These are phyloP conservation scores for Malurus leucopterus DNA, from an alignment of 2,797 vertebrate genomes.

Conservation along the genomic window DNA sequence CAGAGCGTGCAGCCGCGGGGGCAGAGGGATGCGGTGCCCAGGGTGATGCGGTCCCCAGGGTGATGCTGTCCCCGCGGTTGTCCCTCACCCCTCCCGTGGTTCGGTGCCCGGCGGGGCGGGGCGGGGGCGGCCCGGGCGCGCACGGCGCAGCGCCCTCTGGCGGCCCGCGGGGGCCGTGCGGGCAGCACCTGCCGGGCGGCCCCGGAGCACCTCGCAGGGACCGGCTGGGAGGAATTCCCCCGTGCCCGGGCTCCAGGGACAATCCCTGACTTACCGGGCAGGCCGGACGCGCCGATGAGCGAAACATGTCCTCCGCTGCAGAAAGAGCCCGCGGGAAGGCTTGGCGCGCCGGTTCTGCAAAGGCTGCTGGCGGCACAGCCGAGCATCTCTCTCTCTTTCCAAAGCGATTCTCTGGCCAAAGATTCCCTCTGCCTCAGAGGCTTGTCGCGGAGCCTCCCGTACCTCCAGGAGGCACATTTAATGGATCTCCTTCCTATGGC, in stretches of 20 bases:
- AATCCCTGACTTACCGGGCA: rapidly evolving
- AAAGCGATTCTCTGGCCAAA: neutral
- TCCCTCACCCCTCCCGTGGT: too few species aligned
- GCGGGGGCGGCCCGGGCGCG: neutral
- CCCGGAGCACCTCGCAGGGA: rapidly evolving
- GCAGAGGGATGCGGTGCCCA: neutral
- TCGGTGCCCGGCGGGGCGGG: neutral
- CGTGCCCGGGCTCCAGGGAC: neutral
- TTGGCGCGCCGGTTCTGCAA: rapidly evolving
- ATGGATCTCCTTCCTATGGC: neutral
- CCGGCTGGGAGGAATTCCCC: neutral
- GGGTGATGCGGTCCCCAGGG: neutral
- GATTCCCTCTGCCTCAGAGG: neutral
- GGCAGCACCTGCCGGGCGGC: neutral
- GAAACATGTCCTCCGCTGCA: neutral
- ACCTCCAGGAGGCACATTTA: neutral
- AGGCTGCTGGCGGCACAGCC: neutral
- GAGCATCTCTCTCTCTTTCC: neutral
- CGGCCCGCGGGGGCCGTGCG: neutral
- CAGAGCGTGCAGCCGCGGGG: rapidly evolving
- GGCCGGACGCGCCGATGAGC: neutral
- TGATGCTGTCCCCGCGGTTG: neutral
- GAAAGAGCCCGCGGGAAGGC: neutral
- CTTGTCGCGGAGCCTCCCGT: neutral
- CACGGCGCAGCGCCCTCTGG: conserved; percentile 12